Conservation (phyloP, 2,113 vertebrate genomes). For the Telmatochromis brichardi region DNA sequence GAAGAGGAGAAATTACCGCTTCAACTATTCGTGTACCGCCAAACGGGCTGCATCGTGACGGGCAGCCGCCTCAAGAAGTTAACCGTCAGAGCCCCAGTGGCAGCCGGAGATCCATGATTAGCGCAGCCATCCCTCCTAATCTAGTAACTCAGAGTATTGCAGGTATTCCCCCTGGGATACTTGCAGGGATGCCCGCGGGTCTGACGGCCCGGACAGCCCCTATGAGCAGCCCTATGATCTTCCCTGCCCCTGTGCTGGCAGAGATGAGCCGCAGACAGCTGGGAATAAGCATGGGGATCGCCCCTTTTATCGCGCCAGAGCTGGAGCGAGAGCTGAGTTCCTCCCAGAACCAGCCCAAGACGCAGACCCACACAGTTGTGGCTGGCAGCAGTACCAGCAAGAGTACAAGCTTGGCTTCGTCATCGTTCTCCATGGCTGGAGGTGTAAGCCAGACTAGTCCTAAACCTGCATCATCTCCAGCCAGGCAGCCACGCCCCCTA, state of each 20-base stretch:
- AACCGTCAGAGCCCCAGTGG: conserved; percentile 78
- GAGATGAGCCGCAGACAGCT: conserved; percentile 74
- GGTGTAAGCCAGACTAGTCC: conserved; percentile 74
- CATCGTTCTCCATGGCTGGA: conserved; percentile 55
- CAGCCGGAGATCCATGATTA: conserved; percentile 75
- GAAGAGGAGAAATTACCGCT: conserved; percentile 63
- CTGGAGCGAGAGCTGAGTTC: conserved; percentile 79
- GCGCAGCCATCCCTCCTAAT: conserved; percentile 73
- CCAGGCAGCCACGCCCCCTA: conserved; percentile 69
- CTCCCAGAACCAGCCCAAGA: conserved; percentile 70
- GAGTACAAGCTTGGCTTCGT: conserved; percentile 49
- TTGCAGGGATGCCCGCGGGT: conserved; percentile 65
- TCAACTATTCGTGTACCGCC: conserved; percentile 60
- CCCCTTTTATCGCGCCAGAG: conserved; percentile 69
- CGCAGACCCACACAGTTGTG: conserved; percentile 67
- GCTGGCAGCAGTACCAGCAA: conserved; percentile 53
- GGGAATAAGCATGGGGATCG: conserved; percentile 64
- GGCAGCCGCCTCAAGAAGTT: conserved; percentile 67
- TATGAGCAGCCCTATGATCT: conserved; percentile 63
- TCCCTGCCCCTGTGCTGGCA: conserved; percentile 67
- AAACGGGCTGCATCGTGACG: conserved; percentile 76
- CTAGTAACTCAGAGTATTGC: conserved; percentile 74
- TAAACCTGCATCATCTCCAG: conserved; percentile 72
- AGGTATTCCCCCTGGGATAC: conserved; percentile 60
- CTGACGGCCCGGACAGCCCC: conserved; percentile 66